phyloP scores from a whole-genome alignment of 1,140 invertebrate genomes.

The Dendroctonus valens region DNA sequence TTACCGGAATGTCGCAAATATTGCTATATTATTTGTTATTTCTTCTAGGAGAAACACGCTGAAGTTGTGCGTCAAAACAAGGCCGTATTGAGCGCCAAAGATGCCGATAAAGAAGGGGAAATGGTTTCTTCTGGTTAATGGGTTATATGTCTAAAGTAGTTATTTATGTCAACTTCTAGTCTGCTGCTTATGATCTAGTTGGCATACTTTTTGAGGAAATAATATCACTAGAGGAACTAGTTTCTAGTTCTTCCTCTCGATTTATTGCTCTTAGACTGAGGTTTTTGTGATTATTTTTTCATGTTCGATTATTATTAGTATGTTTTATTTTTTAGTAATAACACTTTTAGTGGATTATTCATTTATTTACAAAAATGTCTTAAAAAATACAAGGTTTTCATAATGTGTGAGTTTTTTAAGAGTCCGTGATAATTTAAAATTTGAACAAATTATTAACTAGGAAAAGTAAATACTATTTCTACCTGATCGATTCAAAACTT shows the following conservation, averaged over 20 bases:
- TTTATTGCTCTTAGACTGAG: conserved; percentile 43
- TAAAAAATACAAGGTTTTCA: background rate
- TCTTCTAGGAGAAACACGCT: conserved; percentile 75
- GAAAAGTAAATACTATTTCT: too few species aligned
- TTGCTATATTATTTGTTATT: conserved; percentile 31
- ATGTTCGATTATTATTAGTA: conserved; percentile 23
- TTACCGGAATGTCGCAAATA: background rate
- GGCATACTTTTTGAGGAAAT: conserved; percentile 21
- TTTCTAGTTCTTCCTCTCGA: conserved; percentile 33
- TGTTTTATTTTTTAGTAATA: conserved; percentile 32
- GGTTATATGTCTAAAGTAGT: conserved; percentile 2
- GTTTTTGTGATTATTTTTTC: conserved; percentile 35
- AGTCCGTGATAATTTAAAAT: background rate
- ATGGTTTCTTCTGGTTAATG: conserved; percentile 62
- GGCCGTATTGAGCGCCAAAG: conserved; percentile 56
- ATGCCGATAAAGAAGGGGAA: conserved; percentile 41
- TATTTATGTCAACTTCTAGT: conserved; percentile 12
- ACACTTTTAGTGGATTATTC: conserved; percentile 7
- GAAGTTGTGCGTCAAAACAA: conserved; percentile 85
- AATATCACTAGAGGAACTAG: conserved; percentile 36
- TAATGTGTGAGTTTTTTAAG: background rate
- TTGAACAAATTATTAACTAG: too few species aligned
- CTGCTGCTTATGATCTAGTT: conserved; percentile 18
- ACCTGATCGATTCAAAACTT: too few species aligned
- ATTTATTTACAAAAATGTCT: conserved; percentile 23